Evolutionary conservation across 1,140 invertebrate species (phyloP), one percentile per base, ranked within the genome.

Genomic region (Aphelinus certus): DNA sequence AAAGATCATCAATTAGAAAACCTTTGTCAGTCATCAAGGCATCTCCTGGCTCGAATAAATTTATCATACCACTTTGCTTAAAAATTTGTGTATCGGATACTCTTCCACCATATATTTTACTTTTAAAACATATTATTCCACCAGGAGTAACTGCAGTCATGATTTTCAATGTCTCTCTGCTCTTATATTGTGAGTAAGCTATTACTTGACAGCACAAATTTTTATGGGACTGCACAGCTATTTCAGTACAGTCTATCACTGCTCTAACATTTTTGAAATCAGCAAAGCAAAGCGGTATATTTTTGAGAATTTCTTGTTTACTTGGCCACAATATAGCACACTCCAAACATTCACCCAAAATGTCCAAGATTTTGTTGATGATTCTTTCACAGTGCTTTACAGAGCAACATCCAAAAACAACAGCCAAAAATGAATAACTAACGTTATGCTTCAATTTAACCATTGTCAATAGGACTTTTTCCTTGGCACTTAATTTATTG

Each of bases 61-160:
- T 58, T 9, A 75, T 63, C 55, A 75, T 7, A 7, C 51, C 49
- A 53, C 76, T 77, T 48, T 76, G 48, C 46, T 76, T 69, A 53
- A 81, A 82, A 46, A 86, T 80, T n/a, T 58, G 78, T 74, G 79
- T 81, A 73, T 86, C 84, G 7, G 81, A 82, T 7, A 76, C 47
- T 65, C 79, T 74, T 5, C 83, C 84, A 3, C 82, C 84, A 78
- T 80, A 86, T 7, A 70, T 57, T 45, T 80, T 71, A 9, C 79
- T 82, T 4, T 86, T 57, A 78, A 81, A 88, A 43, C 70, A 74
- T 71, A 85, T 82, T 46, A 79, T 72, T 76, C 84, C 85, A 26
- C 71, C 79, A 55, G 84, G 85, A 51, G 81, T 76, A 62, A 87
- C 80, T 4, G 81, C 82, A 45, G 84, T 82, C 65, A 87, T 77